Conservation (phyloP, 37 sponge, comb jelly and placozoan species). For the Cladorhizidae sp. region DNA sequence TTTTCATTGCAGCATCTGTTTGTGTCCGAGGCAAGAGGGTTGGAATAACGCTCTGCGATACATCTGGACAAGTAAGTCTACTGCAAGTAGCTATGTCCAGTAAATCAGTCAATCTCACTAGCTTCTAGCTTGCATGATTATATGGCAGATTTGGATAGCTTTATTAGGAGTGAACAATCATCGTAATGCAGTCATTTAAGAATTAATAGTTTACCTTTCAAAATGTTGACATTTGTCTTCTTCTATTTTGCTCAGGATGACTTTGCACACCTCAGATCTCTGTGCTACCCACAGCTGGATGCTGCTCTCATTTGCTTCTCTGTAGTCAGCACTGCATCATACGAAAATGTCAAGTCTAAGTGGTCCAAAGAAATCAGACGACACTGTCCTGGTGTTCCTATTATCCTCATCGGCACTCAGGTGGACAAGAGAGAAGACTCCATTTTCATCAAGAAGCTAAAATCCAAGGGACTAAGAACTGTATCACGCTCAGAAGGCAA, state of each 20-base stretch:
- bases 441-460: too few species aligned
- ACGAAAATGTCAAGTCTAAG: slow-evolving; percentile 69
- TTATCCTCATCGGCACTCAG: too few species aligned
- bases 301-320: slow-evolving; percentile 79
- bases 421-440: too few species aligned
- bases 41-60: slow-evolving; percentile 70
- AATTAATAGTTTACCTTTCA: too few species aligned
- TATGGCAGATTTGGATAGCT: too few species aligned
- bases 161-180: not conserved
- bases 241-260: slow-evolving; percentile 54
- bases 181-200: not conserved
- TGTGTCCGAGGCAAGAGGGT: slow-evolving; percentile 69
- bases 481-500: too few species aligned
- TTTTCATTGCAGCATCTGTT: slow-evolving; percentile 61
- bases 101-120: too few species aligned
- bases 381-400: slow-evolving; percentile 69
- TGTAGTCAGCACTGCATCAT: slow-evolving; percentile 46
- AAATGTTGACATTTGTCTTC: not conserved
- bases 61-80: slow-evolving; percentile 69
- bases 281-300: slow-evolving; percentile 79
- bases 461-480: too few species aligned
- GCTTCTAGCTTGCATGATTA: too few species aligned
- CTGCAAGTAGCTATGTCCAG: too few species aligned
- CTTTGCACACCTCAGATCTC: slow-evolving; percentile 79
- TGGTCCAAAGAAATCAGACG: slow-evolving; percentile 71